phyloP scores from a whole-genome alignment of 2,888 invertebrate species.

The Rhagonycha fulva region DNA sequence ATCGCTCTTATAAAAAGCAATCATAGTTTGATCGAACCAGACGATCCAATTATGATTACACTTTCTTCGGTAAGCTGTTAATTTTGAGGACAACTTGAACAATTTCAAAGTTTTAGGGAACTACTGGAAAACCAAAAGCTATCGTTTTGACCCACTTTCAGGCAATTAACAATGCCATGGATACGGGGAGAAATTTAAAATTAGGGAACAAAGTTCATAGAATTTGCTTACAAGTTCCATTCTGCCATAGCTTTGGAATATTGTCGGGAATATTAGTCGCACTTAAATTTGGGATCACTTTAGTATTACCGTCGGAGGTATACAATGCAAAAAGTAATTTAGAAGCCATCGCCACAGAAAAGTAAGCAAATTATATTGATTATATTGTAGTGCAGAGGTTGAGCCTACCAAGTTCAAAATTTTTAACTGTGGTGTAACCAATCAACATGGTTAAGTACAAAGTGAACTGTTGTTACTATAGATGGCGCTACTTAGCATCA shows the following conservation, averaged over 20 bases:
- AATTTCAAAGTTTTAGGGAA: conserved; percentile 46
- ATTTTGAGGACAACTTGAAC: neutral
- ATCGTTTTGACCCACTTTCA: conserved; percentile 71
- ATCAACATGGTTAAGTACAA: no score
- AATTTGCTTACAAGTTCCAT: conserved; percentile 71
- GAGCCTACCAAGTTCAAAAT: conserved; percentile 57
- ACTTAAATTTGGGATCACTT: conserved; percentile 64
- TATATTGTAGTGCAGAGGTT: no score
- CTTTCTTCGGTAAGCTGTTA: conserved; percentile 64
- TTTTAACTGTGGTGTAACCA: neutral
- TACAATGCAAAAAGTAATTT: conserved; percentile 68
- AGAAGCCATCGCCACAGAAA: conserved; percentile 67
- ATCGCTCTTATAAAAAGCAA: conserved; percentile 44
- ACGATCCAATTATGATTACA: conserved; percentile 74
- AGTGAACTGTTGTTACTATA: no score
- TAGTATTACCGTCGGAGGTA: conserved; percentile 63
- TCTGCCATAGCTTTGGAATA: conserved; percentile 84
- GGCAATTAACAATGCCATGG: conserved; percentile 75
- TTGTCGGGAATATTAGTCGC: conserved; percentile 63
- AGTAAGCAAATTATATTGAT: conserved; percentile 55
- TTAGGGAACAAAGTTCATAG: conserved; percentile 56
- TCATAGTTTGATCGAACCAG: conserved; percentile 64
- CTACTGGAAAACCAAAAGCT: conserved; percentile 74
- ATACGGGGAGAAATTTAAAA: conserved; percentile 60
- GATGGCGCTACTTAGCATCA: no score